Evolutionary conservation across 1,140 invertebrate species (phyloP).

Genomic region (Aphelinus certus): DNA sequence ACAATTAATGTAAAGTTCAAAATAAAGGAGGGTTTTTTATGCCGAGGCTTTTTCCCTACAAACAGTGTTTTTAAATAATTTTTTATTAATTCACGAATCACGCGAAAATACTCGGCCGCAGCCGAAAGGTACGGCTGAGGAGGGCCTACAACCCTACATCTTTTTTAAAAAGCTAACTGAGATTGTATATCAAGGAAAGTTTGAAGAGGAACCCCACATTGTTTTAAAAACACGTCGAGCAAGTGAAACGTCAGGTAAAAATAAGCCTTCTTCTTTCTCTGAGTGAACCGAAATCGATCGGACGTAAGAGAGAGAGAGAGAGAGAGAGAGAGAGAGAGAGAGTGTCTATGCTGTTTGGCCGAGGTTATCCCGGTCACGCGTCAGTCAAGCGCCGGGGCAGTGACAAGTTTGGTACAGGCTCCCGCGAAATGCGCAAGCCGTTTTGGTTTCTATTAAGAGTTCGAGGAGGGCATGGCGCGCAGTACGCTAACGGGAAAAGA

Average conservation of each 20-base stretch:
- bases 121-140: too few relatives aligned
- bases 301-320: conserved; percentile 16
- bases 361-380: conserved; percentile 37
- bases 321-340: too few relatives aligned
- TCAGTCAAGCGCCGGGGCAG: conserved; percentile 42
- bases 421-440: conserved; percentile 38
- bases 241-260: conserved; percentile 24
- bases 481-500: conserved; percentile 56
- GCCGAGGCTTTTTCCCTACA: too few relatives aligned
- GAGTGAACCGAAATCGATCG: conserved; percentile 36
- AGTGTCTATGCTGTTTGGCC: neutral
- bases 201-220: too few relatives aligned
- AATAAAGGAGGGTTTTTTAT: too few relatives aligned
- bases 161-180: too few relatives aligned
- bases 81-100: too few relatives aligned
- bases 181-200: too few relatives aligned
- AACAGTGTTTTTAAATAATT: too few relatives aligned
- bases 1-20: too few relatives aligned
- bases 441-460: conserved; percentile 60
- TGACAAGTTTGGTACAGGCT: conserved; percentile 43
- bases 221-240: neutral
- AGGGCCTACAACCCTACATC: too few relatives aligned
- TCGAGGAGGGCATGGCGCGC: conserved; percentile 42
- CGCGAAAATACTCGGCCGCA: too few relatives aligned
- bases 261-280: conserved; percentile 19